Percentiles rank a stretch among this genome's conserved stretches.
These are phyloP conservation scores for Chroicocephalus ridibundus DNA, from an alignment of 2,113 vertebrate species.

Conservation along the genomic window DNA sequence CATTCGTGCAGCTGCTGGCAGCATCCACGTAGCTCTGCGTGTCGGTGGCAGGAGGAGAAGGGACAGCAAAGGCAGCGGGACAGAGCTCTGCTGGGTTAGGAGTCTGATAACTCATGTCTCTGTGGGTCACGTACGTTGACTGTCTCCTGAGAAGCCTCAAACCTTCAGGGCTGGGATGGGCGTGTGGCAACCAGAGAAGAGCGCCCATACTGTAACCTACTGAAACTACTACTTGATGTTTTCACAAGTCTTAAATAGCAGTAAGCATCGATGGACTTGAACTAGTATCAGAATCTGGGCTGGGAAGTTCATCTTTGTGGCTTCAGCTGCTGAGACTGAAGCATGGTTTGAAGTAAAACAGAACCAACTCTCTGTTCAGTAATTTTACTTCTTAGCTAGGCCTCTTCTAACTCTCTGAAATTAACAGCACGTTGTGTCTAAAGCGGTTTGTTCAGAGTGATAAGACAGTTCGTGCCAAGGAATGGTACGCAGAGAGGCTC, in stretches of 20 bases:
- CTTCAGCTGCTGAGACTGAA: not conserved
- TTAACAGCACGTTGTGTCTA: too few species aligned
- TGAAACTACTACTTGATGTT: too few species aligned
- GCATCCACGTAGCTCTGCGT: not conserved
- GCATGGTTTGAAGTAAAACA: too few species aligned
- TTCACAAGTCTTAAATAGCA: not conserved
- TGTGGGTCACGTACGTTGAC: accelerated
- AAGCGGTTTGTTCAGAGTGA: too few species aligned
- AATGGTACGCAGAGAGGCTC: too few species aligned
- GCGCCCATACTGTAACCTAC: not conserved
- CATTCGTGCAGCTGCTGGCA: not conserved
- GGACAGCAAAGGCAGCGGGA: not conserved
- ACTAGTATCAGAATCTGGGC: too few species aligned
- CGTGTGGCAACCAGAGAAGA: not conserved
- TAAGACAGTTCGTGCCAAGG: too few species aligned
- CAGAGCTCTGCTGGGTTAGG: not conserved
- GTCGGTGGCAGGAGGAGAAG: not conserved
- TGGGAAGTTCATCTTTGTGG: not conserved
- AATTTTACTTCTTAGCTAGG: too few species aligned
- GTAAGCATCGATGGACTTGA: not conserved
- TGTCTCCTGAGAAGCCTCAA: not conserved
- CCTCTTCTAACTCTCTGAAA: too few species aligned
- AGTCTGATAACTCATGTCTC: too few species aligned
- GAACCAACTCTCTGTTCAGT: too few species aligned
- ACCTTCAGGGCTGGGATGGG: not conserved